phyloP scores from a whole-genome alignment of 35 echinoderm and acorn worm genomes.

The Apostichopus japonicus region DNA sequence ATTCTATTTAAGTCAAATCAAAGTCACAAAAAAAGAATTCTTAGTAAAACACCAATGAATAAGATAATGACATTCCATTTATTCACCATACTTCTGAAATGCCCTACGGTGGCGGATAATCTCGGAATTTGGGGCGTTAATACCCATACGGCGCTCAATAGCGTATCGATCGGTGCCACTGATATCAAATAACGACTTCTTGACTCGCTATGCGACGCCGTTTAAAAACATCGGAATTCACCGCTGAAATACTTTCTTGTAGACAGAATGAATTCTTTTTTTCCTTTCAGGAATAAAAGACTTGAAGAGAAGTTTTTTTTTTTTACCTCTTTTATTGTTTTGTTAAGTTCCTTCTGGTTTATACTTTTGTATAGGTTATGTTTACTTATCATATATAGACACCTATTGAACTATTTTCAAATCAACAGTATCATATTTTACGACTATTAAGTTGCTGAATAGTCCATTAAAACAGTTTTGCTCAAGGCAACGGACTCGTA shows the following conservation, averaged over 20 bases:
- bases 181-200: slow-evolving; percentile 41
- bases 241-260: not conserved
- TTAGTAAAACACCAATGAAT: slow-evolving; percentile 23
- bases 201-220: slow-evolving; percentile 20
- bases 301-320: not conserved
- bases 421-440: slow-evolving; percentile 48
- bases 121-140: slow-evolving; percentile 26
- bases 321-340: not conserved
- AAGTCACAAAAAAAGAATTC: not conserved
- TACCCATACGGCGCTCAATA: slow-evolving; percentile 1
- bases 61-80: slow-evolving; percentile 27
- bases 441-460: slow-evolving; percentile 31
- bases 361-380: not conserved
- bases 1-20: not conserved
- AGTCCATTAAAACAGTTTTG: slow-evolving; percentile 27
- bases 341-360: not conserved
- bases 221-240: not conserved
- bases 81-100: slow-evolving; percentile 21
- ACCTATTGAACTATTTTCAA: slow-evolving; percentile 29
- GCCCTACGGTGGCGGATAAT: slow-evolving; percentile 34
- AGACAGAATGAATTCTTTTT: not conserved
- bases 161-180: not conserved
- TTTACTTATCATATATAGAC: slow-evolving; percentile 36
- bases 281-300: not conserved
- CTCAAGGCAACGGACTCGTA: not conserved